phyloP scores from a whole-genome alignment of 1,140 invertebrate species.

The Drosophila grimshawi region DNA sequence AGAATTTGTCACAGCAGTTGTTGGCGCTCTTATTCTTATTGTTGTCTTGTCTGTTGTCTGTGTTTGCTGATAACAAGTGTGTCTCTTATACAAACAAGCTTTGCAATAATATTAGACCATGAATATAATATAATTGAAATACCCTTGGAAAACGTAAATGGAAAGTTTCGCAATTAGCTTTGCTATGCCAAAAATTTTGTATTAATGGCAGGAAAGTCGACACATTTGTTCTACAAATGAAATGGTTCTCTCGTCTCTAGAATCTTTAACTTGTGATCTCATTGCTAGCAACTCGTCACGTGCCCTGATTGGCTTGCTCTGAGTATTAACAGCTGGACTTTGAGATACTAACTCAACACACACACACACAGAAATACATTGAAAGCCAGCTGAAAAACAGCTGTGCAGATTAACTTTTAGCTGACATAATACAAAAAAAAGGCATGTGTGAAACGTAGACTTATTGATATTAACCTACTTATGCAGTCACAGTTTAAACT shows the following conservation, averaged over 20 bases:
- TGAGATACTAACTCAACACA: neutral
- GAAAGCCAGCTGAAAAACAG: neutral
- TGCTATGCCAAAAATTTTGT: neutral
- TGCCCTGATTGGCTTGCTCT: neutral
- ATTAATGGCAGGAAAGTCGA: neutral
- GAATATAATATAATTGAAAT: neutral
- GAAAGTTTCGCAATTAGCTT: neutral
- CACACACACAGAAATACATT: neutral
- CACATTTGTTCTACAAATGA: neutral
- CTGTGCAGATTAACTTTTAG: slow-evolving; percentile 7
- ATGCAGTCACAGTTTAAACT: neutral
- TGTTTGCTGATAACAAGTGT: slow-evolving; percentile 19
- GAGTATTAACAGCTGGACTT: neutral
- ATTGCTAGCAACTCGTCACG: neutral
- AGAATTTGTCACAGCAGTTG: slow-evolving; percentile 4
- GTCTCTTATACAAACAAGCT: neutral
- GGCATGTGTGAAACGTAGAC: neutral
- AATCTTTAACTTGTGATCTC: neutral
- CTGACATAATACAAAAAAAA: neutral
- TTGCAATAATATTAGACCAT: too few relatives aligned
- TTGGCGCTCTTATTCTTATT: neutral
- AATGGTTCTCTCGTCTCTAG: too few relatives aligned
- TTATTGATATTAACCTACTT: too few relatives aligned
- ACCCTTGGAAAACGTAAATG: neutral
- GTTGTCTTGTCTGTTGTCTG: neutral